Evolutionary conservation across 2,797 vertebrate genomes (phyloP).

Genomic region (Galago senegalensis): DNA sequence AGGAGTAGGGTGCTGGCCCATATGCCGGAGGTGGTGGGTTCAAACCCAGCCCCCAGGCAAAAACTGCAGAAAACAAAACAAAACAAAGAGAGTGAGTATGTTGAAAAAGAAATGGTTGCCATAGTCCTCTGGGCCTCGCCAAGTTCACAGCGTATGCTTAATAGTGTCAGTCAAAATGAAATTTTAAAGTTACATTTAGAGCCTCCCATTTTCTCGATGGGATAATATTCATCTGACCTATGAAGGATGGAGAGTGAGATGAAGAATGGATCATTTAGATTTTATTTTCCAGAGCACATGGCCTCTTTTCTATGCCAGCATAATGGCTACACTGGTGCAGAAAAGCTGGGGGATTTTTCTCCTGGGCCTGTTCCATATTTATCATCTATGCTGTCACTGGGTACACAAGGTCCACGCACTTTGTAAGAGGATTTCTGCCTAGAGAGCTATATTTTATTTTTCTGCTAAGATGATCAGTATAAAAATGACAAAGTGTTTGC

Average conservation of each 20-base stretch:
- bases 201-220: slow-evolving; percentile 67
- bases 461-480: slow-evolving; percentile 83
- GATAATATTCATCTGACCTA: slow-evolving; percentile 75
- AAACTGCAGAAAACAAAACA: too few relatives aligned
- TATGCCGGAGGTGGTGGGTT: too few relatives aligned
- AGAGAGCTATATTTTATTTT: slow-evolving; percentile 84
- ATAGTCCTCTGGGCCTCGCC: background rate
- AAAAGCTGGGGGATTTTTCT: slow-evolving; percentile 69
- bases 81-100: background rate
- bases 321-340: slow-evolving; percentile 75
- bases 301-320: slow-evolving; percentile 74
- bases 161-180: slow-evolving; percentile 61
- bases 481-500: slow-evolving; percentile 81
- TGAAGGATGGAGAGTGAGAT: slow-evolving; percentile 70
- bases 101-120: background rate
- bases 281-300: slow-evolving; percentile 81
- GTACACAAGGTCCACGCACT: slow-evolving; percentile 83
- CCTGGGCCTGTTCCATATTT: slow-evolving; percentile 75
- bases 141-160: background rate
- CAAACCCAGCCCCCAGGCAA: too few relatives aligned
- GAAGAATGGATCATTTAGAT: slow-evolving; percentile 82
- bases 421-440: slow-evolving; percentile 83
- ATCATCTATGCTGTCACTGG: slow-evolving; percentile 80
- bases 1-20: too few relatives aligned
- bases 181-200: slow-evolving; percentile 71